These are phyloP conservation scores for Zosterops japonicus DNA, from an alignment of 2,113 vertebrate genomes.

Conservation along the genomic window DNA sequence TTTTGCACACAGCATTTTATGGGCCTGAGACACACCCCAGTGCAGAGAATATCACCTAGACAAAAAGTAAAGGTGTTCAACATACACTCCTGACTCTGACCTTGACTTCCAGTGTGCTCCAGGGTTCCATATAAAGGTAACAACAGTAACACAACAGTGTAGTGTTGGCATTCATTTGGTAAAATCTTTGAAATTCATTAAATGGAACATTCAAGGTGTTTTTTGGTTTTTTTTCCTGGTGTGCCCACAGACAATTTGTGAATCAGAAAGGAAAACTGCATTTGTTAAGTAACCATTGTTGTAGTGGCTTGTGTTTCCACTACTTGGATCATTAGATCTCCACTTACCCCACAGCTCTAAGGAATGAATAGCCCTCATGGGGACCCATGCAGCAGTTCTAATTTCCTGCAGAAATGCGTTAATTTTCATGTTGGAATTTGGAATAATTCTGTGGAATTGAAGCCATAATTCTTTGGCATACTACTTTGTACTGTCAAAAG, in stretches of 20 bases:
- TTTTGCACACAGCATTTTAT: background rate
- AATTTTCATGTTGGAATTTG: background rate
- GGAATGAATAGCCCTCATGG: background rate
- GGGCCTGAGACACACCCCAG: background rate
- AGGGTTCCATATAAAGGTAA: background rate
- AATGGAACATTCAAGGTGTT: background rate
- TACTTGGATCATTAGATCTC: background rate
- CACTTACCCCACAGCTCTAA: background rate
- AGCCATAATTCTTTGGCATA: background rate
- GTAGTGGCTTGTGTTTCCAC: background rate
- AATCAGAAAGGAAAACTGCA: background rate
- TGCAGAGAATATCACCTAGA: background rate
- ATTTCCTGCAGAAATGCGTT: background rate
- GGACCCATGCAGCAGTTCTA: background rate
- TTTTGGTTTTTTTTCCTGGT: background rate
- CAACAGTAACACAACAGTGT: too few species aligned
- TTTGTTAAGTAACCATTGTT: background rate
- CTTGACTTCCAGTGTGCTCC: background rate
- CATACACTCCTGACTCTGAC: background rate
- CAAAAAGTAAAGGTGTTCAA: background rate
- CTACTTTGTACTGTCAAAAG: background rate
- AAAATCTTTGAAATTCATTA: background rate
- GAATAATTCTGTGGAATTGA: background rate
- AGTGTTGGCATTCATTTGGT: fast-evolving
- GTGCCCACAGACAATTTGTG: background rate